Evolutionary conservation across 2,113 vertebrate species (phyloP), one percentile per base, ranked within the genome.

Genomic region (Indicator maculatus): DNA sequence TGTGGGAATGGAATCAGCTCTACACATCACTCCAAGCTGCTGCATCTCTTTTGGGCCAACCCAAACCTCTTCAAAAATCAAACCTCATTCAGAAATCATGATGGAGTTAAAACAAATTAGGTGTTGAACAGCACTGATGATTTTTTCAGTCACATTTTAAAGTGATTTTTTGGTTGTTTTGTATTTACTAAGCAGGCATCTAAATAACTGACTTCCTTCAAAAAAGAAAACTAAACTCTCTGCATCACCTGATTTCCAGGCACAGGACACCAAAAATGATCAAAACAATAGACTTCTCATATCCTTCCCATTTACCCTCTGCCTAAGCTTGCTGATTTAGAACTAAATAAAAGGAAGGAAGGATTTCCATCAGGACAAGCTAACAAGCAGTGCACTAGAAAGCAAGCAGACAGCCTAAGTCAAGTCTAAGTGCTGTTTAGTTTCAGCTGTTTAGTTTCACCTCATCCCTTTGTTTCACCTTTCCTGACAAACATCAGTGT

Each of bases 21-120:
- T 1, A 18, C 24, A 17, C 53, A 16, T 36, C 16, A 4, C 79
- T 21, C 18, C 11, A 44, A 88, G 75, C 74, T 38, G 60, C 60
- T 15, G 60, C 56, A 33, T 14, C 31, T 83, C 53, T n/a, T 4
- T 16, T 1, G 12, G 55, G 27, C 11, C 58, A n/a, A 0, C 38
- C 83, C 72, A 41, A 12, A 23, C 28, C 71, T 9, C 41, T 5
- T 28, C 14, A 28, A 55, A 28, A 55, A 13, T 28, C 8, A 50
- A 55, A 55, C 26, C 53, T 52, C 23, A 23, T 26, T 24, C 70
- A 39, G 3, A 18, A 56, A 27, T 21, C 30, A 45, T 0, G 16
- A 45, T 0, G 16, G 39, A 44, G 39, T 7, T 56, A 4, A 52
- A 74, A 1, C 26, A 27, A 47, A 30, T 0, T 3, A 30, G n/a